Percentiles rank a stretch among this genome's conserved stretches.
These are phyloP conservation scores for Tinea trinotella DNA, from an alignment of 2,888 invertebrate genomes.

Conservation along the genomic window DNA sequence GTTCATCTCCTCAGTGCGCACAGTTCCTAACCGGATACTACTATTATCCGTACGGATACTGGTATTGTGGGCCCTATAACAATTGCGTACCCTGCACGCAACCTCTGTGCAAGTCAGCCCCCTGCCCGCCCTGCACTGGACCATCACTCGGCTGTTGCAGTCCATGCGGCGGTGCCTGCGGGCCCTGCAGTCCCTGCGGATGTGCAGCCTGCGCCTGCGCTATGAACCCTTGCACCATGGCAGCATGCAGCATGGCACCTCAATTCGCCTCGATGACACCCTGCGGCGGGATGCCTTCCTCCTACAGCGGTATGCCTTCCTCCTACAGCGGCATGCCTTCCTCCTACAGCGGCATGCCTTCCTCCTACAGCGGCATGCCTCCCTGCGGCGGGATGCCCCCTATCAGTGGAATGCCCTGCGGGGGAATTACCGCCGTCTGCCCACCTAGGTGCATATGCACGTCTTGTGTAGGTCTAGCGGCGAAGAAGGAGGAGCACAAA, in stretches of 20 bases:
- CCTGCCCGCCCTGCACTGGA: background rate
- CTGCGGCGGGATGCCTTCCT: no score
- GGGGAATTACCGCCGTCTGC: no score
- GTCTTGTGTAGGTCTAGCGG: background rate
- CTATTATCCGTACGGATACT: constrained; percentile 1
- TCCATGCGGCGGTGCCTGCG: background rate
- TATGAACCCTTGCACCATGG: background rate
- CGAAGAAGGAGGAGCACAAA: background rate
- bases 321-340: no score
- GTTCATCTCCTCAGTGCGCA: background rate
- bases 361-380: no score
- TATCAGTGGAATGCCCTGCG: no score
- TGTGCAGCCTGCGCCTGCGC: background rate
- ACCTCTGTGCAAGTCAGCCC: background rate
- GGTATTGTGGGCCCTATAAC: background rate
- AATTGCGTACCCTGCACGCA: background rate
- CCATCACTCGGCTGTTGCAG: no score
- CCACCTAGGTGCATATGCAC: background rate
- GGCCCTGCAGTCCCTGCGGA: background rate
- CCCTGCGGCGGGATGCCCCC: no score
- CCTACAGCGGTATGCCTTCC: no score
- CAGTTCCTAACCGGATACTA: background rate
- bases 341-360: no score
- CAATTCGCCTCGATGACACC: no score
- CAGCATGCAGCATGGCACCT: no score